Conservation (phyloP, 2,797 vertebrate genomes). For the Ctenochaetus hawaiiensis region DNA sequence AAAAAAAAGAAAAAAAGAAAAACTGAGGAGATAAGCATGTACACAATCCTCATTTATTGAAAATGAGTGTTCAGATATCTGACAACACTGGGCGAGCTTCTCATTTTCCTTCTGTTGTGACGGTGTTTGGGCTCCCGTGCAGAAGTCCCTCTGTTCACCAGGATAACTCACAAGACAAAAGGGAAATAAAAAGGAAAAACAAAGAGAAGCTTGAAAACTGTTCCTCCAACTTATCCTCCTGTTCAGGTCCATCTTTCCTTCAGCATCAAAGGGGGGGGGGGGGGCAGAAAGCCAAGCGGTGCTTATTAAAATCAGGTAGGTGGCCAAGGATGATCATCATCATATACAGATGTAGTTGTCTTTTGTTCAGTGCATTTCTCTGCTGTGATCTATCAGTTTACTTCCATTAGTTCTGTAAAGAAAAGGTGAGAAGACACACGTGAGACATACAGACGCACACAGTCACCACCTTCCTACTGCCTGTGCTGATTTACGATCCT, state of each 20-base stretch:
- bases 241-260: slow-evolving; percentile 46
- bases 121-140: slow-evolving; percentile 36
- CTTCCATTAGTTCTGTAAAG: slow-evolving; percentile 55
- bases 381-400: slow-evolving; percentile 48
- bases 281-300: slow-evolving; percentile 18
- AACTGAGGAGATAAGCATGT: slow-evolving; percentile 43
- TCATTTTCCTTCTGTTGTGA: slow-evolving; percentile 15
- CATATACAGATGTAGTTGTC: slow-evolving; percentile 67
- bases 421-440: not conserved
- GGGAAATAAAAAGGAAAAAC: not conserved
- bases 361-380: slow-evolving; percentile 77
- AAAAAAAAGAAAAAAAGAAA: not conserved
- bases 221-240: slow-evolving; percentile 17
- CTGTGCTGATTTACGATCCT: not conserved
- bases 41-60: slow-evolving; percentile 69
- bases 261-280: not conserved
- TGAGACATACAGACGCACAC: not conserved
- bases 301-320: slow-evolving; percentile 68
- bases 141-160: slow-evolving; percentile 5
- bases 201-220: slow-evolving; percentile 47
- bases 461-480: not conserved
- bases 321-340: slow-evolving; percentile 33
- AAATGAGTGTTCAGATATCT: slow-evolving; percentile 36
- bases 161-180: slow-evolving; percentile 3
- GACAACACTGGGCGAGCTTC: slow-evolving; percentile 29